Conservation (phyloP, 2,113 vertebrate genomes). For the Forbesichthys agassizii region DNA sequence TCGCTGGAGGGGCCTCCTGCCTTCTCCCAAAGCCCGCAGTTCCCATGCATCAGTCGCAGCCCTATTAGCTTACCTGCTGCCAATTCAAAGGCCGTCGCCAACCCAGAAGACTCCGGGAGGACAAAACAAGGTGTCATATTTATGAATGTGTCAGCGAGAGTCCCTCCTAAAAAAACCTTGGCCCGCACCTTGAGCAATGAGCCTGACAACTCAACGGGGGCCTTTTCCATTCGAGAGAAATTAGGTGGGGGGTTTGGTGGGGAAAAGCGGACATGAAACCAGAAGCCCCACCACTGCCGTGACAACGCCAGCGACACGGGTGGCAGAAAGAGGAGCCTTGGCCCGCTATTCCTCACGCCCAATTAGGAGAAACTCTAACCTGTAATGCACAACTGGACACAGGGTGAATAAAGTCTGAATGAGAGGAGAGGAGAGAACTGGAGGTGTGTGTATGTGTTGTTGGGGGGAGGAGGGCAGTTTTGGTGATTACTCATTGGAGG, state of each 20-base stretch:
- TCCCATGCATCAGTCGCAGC: slow-evolving; percentile 80
- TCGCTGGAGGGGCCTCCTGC: slow-evolving; percentile 72
- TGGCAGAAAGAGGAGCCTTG: slow-evolving; percentile 33
- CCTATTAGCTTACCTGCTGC: slow-evolving; percentile 83
- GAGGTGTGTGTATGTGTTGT: background rate
- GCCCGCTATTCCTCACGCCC: slow-evolving; percentile 63
- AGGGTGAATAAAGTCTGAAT: slow-evolving; percentile 49
- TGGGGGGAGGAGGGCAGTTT: slow-evolving; percentile 5
- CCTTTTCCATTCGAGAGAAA: slow-evolving; percentile 71
- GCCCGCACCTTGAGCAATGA: slow-evolving; percentile 72
- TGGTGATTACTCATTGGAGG: slow-evolving; percentile 49
- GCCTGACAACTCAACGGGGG: slow-evolving; percentile 73
- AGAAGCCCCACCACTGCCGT: slow-evolving; percentile 49
- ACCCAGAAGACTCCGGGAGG: slow-evolving; percentile 80
- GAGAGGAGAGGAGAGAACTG: slow-evolving; percentile 17
- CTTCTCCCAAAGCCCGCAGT: slow-evolving; percentile 69
- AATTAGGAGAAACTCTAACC: slow-evolving; percentile 76
- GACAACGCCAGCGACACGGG: slow-evolving; percentile 1
- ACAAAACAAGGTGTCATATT: slow-evolving; percentile 86
- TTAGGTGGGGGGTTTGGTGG: slow-evolving; percentile 8
- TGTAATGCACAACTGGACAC: slow-evolving; percentile 52
- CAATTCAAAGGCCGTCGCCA: slow-evolving; percentile 80
- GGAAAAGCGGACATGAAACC: slow-evolving; percentile 59
- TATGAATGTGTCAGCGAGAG: slow-evolving; percentile 79
- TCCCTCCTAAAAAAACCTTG: slow-evolving; percentile 61